phyloP scores from a whole-genome alignment of 2,888 invertebrate species.

The Proisotoma minuta region DNA sequence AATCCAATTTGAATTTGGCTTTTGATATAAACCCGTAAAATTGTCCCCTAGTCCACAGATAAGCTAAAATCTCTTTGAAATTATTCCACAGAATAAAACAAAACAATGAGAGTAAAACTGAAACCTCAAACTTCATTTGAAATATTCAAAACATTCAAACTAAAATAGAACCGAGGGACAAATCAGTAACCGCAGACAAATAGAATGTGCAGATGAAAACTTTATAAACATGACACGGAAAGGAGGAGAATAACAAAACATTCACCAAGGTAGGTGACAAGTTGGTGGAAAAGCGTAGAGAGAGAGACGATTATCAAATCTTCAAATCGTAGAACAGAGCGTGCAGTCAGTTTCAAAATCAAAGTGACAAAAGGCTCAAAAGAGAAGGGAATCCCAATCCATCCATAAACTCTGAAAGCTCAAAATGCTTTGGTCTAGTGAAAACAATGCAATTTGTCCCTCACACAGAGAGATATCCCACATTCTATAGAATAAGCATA shows the following conservation, averaged over 20 bases:
- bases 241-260: background rate
- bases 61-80: background rate
- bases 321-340: background rate
- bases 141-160: background rate
- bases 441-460: background rate
- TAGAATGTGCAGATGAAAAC: background rate
- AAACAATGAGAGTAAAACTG: background rate
- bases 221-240: background rate
- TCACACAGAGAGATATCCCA: background rate
- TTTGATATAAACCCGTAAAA: too few species aligned
- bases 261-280: background rate
- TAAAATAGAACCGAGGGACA: background rate
- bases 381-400: constrained; percentile 4
- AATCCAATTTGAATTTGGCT: too few species aligned
- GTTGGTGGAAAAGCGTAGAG: background rate
- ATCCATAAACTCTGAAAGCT: constrained; percentile 2
- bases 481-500: background rate
- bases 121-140: background rate
- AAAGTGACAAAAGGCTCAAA: background rate
- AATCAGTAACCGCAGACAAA: background rate
- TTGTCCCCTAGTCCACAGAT: too few species aligned
- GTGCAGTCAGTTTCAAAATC: background rate
- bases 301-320: background rate
- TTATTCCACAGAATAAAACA: background rate
- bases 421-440: background rate